Evolutionary conservation across 2,888 invertebrate species (phyloP).

Genomic region (Pedicia rivosa): DNA sequence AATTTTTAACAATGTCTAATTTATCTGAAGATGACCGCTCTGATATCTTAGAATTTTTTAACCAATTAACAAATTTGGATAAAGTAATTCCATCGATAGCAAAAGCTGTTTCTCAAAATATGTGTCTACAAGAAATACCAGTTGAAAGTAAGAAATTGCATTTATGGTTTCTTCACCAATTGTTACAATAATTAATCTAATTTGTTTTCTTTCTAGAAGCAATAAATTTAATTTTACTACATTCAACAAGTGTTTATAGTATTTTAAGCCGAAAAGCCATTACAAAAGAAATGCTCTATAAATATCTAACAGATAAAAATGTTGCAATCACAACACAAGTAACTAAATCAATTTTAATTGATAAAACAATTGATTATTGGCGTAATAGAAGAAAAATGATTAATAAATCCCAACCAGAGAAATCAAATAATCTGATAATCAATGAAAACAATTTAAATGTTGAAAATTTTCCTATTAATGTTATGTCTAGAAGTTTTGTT

Average conservation of each 20-base stretch:
- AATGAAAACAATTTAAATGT: background rate
- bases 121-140: too few relatives aligned
- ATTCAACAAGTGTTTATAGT: slow-evolving; percentile 31
- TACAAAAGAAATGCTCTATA: slow-evolving; percentile 36
- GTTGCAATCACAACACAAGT: slow-evolving; percentile 28
- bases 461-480: slow-evolving; percentile 23
- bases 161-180: too few relatives aligned
- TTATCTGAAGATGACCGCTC: too few relatives aligned
- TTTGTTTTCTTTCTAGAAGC: slow-evolving; percentile 32
- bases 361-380: slow-evolving; percentile 33
- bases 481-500: slow-evolving; percentile 37
- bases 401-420: background rate
- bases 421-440: background rate
- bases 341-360: slow-evolving; percentile 35
- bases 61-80: too few relatives aligned
- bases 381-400: slow-evolving; percentile 11
- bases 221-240: slow-evolving; percentile 32
- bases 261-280: slow-evolving; percentile 35
- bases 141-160: too few relatives aligned
- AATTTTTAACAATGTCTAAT: too few relatives aligned
- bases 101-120: too few relatives aligned
- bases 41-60: too few relatives aligned
- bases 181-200: background rate
- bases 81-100: too few relatives aligned
- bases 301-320: slow-evolving; percentile 34